Evolutionary conservation across 2,797 vertebrate genomes (phyloP).

Genomic region (Ciconia nigra): DNA sequence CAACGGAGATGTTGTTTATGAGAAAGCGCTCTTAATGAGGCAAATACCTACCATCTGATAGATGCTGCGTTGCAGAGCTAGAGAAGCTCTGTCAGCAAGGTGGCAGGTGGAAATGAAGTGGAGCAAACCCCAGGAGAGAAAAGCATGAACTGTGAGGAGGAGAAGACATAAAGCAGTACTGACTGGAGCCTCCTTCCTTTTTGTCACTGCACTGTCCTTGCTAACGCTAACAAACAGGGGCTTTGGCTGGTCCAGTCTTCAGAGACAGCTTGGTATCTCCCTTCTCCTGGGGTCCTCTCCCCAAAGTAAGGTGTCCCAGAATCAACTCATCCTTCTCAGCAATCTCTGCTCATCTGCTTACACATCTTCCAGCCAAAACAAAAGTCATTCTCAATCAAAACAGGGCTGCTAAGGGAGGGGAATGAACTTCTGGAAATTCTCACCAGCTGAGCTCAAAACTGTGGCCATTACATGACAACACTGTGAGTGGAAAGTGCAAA

Average conservation of each 20-base stretch:
- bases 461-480: neutral
- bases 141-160: neutral
- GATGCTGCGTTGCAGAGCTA: neutral
- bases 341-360: neutral
- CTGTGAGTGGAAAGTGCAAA: neutral
- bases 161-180: neutral
- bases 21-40: neutral
- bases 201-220: neutral
- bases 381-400: neutral
- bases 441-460: neutral
- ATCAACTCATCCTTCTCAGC: neutral
- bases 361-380: neutral
- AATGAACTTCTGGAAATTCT: neutral
- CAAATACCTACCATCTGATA: neutral
- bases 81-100: neutral
- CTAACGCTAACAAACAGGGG: neutral
- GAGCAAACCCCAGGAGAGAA: neutral
- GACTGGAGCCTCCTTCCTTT: neutral
- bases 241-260: neutral
- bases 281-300: neutral
- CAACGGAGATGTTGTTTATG: neutral
- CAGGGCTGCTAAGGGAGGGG: neutral
- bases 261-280: neutral
- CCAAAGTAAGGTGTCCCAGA: neutral
- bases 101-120: neutral